These are phyloP conservation scores for Cynocephalus volans DNA, from an alignment of 2,113 vertebrate species.

Conservation along the genomic window DNA sequence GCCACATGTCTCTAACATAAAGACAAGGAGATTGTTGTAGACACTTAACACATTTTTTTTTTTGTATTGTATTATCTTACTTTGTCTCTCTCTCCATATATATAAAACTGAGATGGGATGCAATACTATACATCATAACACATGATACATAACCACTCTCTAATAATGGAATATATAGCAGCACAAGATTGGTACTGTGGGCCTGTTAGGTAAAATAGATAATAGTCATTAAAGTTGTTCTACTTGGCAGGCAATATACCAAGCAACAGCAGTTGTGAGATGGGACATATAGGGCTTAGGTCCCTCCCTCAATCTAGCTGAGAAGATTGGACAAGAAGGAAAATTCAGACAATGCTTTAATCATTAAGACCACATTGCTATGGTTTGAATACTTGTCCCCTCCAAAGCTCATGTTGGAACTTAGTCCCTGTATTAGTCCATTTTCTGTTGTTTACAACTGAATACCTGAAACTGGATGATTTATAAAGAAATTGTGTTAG, in stretches of 20 bases:
- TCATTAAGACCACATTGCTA: neutral
- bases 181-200: neutral
- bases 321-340: conserved; percentile 11
- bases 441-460: too few relatives aligned
- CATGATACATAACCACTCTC: neutral
- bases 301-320: conserved; percentile 16
- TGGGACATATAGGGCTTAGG: neutral
- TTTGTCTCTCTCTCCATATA: neutral
- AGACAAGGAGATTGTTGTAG: neutral
- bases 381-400: too few relatives aligned
- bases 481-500: too few relatives aligned
- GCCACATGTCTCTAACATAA: neutral
- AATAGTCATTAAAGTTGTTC: neutral
- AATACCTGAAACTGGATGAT: too few relatives aligned
- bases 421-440: too few relatives aligned
- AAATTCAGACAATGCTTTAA: conserved; percentile 21
- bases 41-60: neutral
- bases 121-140: neutral
- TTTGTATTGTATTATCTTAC: neutral
- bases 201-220: neutral
- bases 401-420: too few relatives aligned
- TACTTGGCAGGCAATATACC: neutral
- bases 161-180: neutral
- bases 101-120: neutral
- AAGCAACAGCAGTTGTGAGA: neutral